Base-by-base conservation (phyloP, 2,888 invertebrate species). In the Sesia apiformis region DNA sequence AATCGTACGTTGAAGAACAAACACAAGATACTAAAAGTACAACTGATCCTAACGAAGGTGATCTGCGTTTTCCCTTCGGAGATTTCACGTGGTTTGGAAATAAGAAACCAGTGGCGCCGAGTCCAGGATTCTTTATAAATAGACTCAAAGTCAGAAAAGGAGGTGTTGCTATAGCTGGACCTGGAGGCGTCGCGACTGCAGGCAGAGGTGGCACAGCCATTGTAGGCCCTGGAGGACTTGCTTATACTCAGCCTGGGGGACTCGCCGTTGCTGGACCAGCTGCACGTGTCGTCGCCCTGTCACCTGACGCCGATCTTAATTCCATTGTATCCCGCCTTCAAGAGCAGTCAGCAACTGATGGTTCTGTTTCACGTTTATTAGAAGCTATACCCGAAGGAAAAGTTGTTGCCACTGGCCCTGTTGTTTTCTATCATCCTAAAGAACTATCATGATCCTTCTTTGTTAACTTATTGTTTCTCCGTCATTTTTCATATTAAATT, bases 141-240 rank as follows among this genome's bases (percentile, higher is more conserved):
- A 90, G 90, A 62, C 71, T 95, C 39, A 93, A 92, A 74, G 94
- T 95, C 38, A 89, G 93, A 58, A 91, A 92, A 72, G 95, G 95
- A 3, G 95, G 95, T 8, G 94, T 95, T 4, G 94, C 95, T 0
- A 95, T 95, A 53, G 95, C 95, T 3, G 95, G 95, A 0, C 95
- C 95, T 0, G 94, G 94, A n/a, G 95, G 95, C 42, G 93, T 94
- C 6, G 95, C 95, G 0, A 95, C 94, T 0, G 95, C 94, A 2
- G 95, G 94, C 7, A 92, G 92, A 67, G 95, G 95, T 4, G 95
- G 95, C 4, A 94, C 95, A 0, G 95, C 95, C 0, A 94, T 95
- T 55, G 95, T 95, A 3, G 95, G 95, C 0, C 94, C 95, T 0
- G 94, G 94, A 46, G 95, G 95, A 0, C 90, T 93, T 8, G 95